phyloP scores from a whole-genome alignment of 2,113 vertebrate species.

The Anser cygnoides region DNA sequence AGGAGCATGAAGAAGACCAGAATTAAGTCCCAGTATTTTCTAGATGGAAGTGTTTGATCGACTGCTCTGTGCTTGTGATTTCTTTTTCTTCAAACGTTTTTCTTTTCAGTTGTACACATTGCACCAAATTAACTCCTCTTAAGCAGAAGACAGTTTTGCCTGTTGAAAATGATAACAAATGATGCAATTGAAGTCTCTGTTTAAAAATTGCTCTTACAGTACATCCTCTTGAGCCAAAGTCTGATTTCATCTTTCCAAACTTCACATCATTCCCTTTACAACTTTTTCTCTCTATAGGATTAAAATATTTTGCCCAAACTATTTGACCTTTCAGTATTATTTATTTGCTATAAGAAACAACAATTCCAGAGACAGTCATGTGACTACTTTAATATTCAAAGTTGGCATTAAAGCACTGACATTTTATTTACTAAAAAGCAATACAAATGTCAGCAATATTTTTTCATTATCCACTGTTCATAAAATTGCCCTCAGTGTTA shows the following conservation, averaged over 20 bases:
- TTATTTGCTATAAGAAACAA: slow-evolving; percentile 49
- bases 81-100: background rate
- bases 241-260: background rate
- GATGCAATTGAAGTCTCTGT: background rate
- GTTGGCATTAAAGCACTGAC: background rate
- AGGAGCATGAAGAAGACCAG: slow-evolving; percentile 59
- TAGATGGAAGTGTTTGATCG: slow-evolving; percentile 32
- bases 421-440: slow-evolving; percentile 21
- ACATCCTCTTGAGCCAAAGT: background rate
- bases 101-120: background rate
- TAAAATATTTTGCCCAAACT: slow-evolving; percentile 5
- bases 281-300: background rate
- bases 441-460: background rate
- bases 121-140: background rate
- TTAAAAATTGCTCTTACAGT: background rate
- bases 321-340: slow-evolving; percentile 27
- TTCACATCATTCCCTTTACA: background rate
- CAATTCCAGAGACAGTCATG: background rate
- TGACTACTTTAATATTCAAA: background rate
- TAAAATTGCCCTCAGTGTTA: slow-evolving; percentile 33
- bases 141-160: background rate
- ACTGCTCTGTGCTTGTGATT: background rate
- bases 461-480: slow-evolving; percentile 20
- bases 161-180: slow-evolving; percentile 16
- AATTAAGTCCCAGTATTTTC: slow-evolving; percentile 63